A percentile compares a stretch with the other conserved stretches of the same genome.
phyloP scores from a whole-genome alignment of 2,113 vertebrate species.

The Arizona elegans region DNA sequence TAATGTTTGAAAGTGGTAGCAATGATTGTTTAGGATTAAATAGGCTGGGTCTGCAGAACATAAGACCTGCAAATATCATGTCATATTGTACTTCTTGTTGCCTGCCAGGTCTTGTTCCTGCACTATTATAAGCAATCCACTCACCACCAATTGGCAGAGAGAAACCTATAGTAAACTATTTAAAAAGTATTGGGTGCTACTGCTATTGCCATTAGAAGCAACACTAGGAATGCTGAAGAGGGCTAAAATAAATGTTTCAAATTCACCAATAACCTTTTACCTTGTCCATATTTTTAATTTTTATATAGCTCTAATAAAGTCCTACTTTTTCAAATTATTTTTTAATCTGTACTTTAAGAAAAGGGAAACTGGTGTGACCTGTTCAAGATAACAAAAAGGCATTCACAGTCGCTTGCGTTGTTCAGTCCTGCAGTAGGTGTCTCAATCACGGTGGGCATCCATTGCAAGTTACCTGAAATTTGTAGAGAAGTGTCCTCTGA shows the following conservation, averaged over 20 bases:
- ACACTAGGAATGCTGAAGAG: neutral
- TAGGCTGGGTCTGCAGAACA: neutral
- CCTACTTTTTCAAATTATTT: neutral
- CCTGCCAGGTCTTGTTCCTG: neutral
- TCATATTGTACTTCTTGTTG: neutral
- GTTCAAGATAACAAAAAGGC: neutral
- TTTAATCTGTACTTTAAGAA: neutral
- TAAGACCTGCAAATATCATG: neutral
- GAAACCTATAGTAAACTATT: neutral
- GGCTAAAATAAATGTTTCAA: neutral
- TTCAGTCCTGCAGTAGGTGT: neutral
- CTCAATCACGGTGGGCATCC: neutral
- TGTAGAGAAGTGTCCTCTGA: neutral
- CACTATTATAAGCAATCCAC: neutral
- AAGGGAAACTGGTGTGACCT: neutral
- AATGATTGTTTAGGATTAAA: neutral
- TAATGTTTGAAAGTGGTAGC: neutral
- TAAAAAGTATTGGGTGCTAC: neutral
- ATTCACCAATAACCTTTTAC: neutral
- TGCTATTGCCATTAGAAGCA: neutral
- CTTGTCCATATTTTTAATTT: neutral
- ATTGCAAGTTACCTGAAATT: neutral
- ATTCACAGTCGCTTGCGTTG: neutral
- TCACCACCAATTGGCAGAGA: neutral
- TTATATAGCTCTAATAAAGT: neutral